These are phyloP conservation scores for Lordiphosa andalusiaca DNA, from an alignment of 2,888 invertebrate genomes.

Conservation along the genomic window DNA sequence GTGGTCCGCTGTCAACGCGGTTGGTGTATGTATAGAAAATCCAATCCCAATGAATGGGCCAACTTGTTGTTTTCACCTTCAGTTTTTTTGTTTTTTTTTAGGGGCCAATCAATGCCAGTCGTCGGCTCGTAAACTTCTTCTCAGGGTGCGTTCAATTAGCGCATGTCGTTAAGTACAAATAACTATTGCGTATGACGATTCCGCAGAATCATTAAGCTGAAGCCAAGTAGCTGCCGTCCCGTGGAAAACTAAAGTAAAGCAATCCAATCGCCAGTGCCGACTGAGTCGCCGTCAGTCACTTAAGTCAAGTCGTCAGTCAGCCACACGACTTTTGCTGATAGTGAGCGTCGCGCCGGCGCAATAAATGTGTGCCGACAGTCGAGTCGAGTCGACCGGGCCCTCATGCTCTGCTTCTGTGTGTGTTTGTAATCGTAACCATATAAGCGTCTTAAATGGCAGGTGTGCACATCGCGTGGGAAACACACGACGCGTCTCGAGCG, in stretches of 20 bases:
- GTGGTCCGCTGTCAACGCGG: slow-evolving; percentile 10
- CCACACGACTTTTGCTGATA: slow-evolving; percentile 62
- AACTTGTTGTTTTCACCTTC: slow-evolving; percentile 38
- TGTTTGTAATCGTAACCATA: slow-evolving; percentile 71
- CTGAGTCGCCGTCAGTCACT: not conserved
- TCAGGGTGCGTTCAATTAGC: slow-evolving; percentile 60
- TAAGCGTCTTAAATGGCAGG: slow-evolving; percentile 78
- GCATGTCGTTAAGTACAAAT: slow-evolving; percentile 71
- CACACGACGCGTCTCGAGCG: slow-evolving; percentile 80
- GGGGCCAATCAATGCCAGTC: slow-evolving; percentile 47
- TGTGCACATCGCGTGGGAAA: slow-evolving; percentile 81
- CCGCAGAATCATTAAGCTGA: slow-evolving; percentile 31
- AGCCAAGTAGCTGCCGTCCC: slow-evolving; percentile 47
- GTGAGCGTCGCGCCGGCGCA: slow-evolving; percentile 72
- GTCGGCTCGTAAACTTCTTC: slow-evolving; percentile 57
- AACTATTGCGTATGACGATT: slow-evolving; percentile 59
- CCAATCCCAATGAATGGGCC: slow-evolving; percentile 1
- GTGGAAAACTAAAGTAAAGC: slow-evolving; percentile 65
- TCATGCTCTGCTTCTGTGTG: slow-evolving; percentile 40
- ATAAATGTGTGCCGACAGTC: slow-evolving; percentile 67
- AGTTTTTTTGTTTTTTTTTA: too few relatives aligned
- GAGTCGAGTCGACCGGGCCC: slow-evolving; percentile 46
- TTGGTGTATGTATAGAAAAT: slow-evolving; percentile 10
- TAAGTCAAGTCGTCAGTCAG: slow-evolving; percentile 36
- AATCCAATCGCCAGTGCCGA: slow-evolving; percentile 20